Conservation (phyloP, 2,888 invertebrate genomes). For the Synanthedon andrenaeformis region DNA sequence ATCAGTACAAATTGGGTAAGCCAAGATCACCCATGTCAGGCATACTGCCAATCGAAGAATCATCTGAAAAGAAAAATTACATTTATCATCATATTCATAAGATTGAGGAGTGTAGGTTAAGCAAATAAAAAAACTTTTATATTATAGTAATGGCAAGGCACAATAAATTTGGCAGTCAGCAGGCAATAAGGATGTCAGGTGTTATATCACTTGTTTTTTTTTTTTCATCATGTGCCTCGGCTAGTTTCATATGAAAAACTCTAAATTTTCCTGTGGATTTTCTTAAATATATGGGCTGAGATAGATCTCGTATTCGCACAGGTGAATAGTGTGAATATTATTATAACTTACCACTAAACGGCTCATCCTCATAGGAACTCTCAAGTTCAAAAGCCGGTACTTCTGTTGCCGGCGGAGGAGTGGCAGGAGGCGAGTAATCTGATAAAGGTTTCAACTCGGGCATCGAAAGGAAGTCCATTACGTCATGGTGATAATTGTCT, state of each 20-base stretch:
- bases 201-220: too few relatives aligned
- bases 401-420: constrained; percentile 29
- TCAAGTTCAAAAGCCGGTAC: constrained; percentile 33
- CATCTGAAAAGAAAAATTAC: constrained; percentile 36
- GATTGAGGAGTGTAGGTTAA: too few relatives aligned
- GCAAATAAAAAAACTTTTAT: too few relatives aligned
- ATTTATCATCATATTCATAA: too few relatives aligned
- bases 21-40: constrained; percentile 36
- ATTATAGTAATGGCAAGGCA: too few relatives aligned
- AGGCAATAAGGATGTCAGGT: too few relatives aligned
- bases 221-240: too few relatives aligned
- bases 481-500: constrained; percentile 43
- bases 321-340: background rate
- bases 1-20: constrained; percentile 38
- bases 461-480: constrained; percentile 36
- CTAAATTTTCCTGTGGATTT: too few relatives aligned
- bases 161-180: too few relatives aligned
- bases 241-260: too few relatives aligned
- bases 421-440: constrained; percentile 25
- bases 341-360: constrained; percentile 37
- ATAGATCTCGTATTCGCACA: too few relatives aligned
- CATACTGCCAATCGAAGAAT: constrained; percentile 41
- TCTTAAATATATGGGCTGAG: too few relatives aligned
- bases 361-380: constrained; percentile 48
- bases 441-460: constrained; percentile 22